phyloP scores from a whole-genome alignment of 2,797 vertebrate genomes.

The Huso huso region DNA sequence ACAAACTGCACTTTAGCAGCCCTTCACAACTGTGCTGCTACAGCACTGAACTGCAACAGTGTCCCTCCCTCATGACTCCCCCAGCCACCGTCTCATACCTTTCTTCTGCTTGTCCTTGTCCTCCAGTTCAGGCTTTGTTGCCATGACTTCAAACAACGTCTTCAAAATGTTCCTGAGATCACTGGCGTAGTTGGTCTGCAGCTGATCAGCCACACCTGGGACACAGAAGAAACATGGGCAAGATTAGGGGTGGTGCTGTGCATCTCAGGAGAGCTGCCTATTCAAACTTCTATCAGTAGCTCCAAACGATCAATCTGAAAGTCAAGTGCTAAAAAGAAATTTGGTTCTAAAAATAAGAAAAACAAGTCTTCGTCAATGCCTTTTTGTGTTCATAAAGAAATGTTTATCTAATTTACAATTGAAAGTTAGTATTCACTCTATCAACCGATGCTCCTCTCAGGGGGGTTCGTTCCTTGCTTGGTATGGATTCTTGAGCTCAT shows the following conservation, averaged over 20 bases:
- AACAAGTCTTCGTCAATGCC: background rate
- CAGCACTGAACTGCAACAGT: no score
- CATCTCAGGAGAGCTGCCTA: background rate
- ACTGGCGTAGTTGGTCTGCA: constrained; percentile 96
- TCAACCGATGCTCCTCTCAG: no score
- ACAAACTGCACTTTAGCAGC: no score
- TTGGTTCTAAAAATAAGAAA: background rate
- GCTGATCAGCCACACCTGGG: constrained; percentile 89
- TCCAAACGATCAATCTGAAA: background rate
- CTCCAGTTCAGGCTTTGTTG: constrained; percentile 83
- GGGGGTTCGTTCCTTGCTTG: no score
- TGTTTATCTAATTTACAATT: no score
- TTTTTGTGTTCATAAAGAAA: no score
- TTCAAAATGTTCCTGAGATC: constrained; percentile 93
- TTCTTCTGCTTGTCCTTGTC: constrained; percentile 79
- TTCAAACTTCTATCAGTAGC: no score
- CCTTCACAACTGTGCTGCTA: no score
- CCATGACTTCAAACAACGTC: constrained; percentile 95
- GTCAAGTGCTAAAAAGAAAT: background rate
- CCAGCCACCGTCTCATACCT: constrained; percentile 45
- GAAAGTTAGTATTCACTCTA: no score
- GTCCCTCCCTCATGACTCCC: no score
- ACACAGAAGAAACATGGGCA: constrained; percentile 7
- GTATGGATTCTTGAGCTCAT: no score
- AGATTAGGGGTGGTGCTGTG: background rate